phyloP scores from a whole-genome alignment of 2,888 invertebrate species.

The Malacosoma neustria region DNA sequence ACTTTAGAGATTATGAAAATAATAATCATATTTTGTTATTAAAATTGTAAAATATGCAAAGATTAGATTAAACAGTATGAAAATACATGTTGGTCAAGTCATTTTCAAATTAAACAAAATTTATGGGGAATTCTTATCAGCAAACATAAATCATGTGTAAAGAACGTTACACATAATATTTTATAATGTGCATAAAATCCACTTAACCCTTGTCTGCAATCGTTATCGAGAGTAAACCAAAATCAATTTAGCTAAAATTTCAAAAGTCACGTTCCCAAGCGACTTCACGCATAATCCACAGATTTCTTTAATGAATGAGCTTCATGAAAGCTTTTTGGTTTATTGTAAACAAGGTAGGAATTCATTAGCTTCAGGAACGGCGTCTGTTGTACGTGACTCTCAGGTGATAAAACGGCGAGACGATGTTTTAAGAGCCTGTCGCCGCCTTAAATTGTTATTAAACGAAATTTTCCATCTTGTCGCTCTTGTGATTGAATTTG shows the following conservation, averaged over 20 bases:
- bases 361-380: constrained; percentile 50
- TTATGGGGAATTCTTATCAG: not conserved
- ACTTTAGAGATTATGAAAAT: too few species aligned
- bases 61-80: too few species aligned
- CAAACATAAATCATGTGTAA: constrained; percentile 2
- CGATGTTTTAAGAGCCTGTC: constrained; percentile 30
- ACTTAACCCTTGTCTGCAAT: constrained; percentile 28
- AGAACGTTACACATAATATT: constrained; percentile 19
- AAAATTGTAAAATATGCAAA: too few species aligned
- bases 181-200: constrained; percentile 12
- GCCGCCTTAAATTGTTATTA: constrained; percentile 43
- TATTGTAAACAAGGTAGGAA: constrained; percentile 62
- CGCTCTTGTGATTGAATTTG: constrained; percentile 24
- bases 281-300: constrained; percentile 52
- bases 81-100: not conserved
- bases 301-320: constrained; percentile 50
- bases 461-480: constrained; percentile 30
- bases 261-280: constrained; percentile 46
- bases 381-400: constrained; percentile 46
- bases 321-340: constrained; percentile 57
- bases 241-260: constrained; percentile 39
- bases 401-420: constrained; percentile 43
- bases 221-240: constrained; percentile 27
- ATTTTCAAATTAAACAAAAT: not conserved
- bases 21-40: too few species aligned